Percentiles rank a stretch among this genome's conserved stretches.
phyloP scores from a whole-genome alignment of 2,113 vertebrate species.

The Hyperopisus bebe region DNA sequence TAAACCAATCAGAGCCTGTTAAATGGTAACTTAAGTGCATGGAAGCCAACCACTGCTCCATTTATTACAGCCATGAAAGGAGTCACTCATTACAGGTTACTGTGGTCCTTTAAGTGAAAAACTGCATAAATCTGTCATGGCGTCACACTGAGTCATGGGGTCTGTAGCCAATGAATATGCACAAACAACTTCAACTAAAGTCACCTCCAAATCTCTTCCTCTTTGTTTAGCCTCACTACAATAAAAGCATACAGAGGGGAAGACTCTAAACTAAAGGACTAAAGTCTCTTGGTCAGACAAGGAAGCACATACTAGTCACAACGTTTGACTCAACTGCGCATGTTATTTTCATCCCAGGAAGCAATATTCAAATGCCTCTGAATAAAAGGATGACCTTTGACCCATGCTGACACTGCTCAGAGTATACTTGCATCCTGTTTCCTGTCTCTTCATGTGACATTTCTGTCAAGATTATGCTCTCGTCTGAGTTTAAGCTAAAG shows the following conservation, averaged over 20 bases:
- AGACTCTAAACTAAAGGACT: background rate
- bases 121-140: background rate
- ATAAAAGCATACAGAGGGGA: background rate
- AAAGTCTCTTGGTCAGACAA: background rate
- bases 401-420: background rate
- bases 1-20: constrained; percentile 55
- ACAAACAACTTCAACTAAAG: background rate
- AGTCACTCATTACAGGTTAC: background rate
- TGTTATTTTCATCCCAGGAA: background rate
- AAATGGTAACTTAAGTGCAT: constrained; percentile 61
- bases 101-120: background rate
- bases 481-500: constrained; percentile 46
- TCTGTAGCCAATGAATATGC: background rate
- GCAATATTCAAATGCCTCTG: background rate
- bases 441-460: background rate
- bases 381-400: background rate
- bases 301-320: background rate
- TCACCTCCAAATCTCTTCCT: background rate
- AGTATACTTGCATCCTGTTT: background rate
- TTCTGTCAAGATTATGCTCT: background rate
- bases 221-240: background rate
- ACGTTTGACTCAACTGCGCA: background rate
- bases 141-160: background rate
- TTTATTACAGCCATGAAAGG: background rate
- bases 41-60: constrained; percentile 1